phyloP scores from a whole-genome alignment of 2,113 vertebrate genomes.

The Sceloporus tristichus region DNA sequence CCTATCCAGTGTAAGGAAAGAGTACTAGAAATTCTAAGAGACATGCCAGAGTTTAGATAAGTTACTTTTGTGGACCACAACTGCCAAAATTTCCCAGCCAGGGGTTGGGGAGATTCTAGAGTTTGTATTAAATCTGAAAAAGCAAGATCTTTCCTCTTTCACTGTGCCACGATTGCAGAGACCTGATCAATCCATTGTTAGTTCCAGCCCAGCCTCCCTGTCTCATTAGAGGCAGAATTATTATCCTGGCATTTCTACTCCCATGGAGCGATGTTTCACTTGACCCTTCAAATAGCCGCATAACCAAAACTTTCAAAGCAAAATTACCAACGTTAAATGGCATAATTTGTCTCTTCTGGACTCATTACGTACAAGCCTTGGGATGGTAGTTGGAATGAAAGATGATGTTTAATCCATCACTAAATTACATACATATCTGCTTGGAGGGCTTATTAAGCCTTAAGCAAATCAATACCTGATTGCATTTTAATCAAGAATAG shows the following conservation, averaged over 20 bases:
- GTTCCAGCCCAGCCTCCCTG: background rate
- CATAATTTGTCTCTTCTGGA: conserved; percentile 51
- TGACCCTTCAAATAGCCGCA: conserved; percentile 46
- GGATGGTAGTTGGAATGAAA: conserved; percentile 48
- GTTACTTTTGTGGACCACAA: too few species aligned
- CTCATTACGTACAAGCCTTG: conserved; percentile 45
- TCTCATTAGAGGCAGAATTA: conserved; percentile 42
- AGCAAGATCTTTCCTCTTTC: background rate
- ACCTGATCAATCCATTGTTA: conserved; percentile 15
- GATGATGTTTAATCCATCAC: conserved; percentile 49
- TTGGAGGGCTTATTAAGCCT: conserved; percentile 54
- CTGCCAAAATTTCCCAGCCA: too few species aligned
- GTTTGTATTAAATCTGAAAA: background rate
- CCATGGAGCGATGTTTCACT: conserved; percentile 39
- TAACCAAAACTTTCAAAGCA: conserved; percentile 21
- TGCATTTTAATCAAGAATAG: conserved; percentile 59
- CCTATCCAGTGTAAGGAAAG: background rate
- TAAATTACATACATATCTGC: conserved; percentile 38
- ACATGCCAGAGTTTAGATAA: too few species aligned
- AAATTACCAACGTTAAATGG: conserved; percentile 53
- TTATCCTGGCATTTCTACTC: conserved; percentile 20
- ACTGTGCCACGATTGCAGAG: conserved; percentile 32
- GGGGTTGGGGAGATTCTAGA: too few species aligned
- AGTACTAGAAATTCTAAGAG: background rate
- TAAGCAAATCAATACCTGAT: conserved; percentile 55